Conservation (phyloP, 2,797 vertebrate species). For the Sphenodon punctatus region DNA sequence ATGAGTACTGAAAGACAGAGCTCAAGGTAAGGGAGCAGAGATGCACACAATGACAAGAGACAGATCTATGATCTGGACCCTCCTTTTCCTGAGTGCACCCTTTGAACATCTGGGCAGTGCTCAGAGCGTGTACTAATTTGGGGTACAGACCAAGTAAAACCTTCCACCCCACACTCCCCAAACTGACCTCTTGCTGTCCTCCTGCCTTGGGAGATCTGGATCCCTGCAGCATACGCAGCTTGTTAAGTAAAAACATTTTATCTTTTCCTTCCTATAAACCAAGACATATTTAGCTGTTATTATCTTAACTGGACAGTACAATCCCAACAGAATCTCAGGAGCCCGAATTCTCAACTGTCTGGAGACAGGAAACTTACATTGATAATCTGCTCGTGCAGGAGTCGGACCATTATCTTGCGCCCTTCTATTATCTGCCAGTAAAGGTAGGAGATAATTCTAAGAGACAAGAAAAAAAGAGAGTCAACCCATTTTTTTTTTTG, state of each 20-base stretch:
- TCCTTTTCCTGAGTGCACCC: too few relatives aligned
- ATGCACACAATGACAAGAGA: too few relatives aligned
- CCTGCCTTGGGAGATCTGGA: background rate
- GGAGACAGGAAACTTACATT: conserved; percentile 80
- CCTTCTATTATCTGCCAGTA: conserved; percentile 89
- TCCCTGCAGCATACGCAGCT: conserved; percentile 71
- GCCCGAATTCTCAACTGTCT: too few relatives aligned
- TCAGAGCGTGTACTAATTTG: too few relatives aligned
- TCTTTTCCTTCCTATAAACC: conserved; percentile 87
- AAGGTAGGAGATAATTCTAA: conserved; percentile 86
- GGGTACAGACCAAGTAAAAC: too few relatives aligned
- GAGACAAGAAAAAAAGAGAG: conserved; percentile 8
- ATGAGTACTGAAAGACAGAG: too few relatives aligned
- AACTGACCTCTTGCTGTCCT: conserved; percentile 61
- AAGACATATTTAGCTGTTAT: background rate
- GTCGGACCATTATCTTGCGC: conserved; percentile 80
- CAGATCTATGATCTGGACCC: too few relatives aligned
- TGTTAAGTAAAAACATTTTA: conserved; percentile 86
- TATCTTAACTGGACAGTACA: background rate
- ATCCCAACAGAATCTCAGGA: too few relatives aligned
- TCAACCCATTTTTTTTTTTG: background rate
- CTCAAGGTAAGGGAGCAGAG: too few relatives aligned
- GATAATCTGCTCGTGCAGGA: conserved; percentile 82
- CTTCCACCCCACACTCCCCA: background rate
- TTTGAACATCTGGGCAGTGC: too few relatives aligned